phyloP scores from a whole-genome alignment of 2,797 vertebrate genomes.

The Gymnothorax javanicus region DNA sequence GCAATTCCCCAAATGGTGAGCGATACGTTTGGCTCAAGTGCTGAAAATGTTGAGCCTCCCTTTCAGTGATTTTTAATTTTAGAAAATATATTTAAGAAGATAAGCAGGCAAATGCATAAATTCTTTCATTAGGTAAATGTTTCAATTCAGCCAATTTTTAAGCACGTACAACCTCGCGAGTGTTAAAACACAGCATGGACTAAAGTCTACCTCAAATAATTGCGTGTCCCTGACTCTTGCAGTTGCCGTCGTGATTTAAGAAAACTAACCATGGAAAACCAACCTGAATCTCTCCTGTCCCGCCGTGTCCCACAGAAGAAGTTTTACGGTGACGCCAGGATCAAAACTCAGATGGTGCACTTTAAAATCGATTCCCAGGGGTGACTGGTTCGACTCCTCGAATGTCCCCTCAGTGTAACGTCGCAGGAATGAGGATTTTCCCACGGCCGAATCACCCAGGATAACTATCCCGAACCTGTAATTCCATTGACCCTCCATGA shows the following conservation, averaged over 20 bases:
- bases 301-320: conserved; percentile 52
- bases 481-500: conserved; percentile 41
- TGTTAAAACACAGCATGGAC: background rate
- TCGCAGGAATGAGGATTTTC: conserved; percentile 46
- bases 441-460: conserved; percentile 46
- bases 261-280: background rate
- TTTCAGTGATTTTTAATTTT: no score
- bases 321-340: conserved; percentile 42
- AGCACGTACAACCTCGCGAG: background rate
- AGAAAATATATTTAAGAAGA: background rate
- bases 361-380: conserved; percentile 51
- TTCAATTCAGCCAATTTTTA: background rate
- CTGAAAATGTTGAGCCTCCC: background rate
- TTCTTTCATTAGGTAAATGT: background rate
- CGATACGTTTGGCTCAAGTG: background rate
- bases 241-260: background rate
- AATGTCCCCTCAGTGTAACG: conserved; percentile 49
- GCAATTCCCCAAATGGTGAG: background rate
- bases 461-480: conserved; percentile 47
- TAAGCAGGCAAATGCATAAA: background rate
- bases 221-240: background rate
- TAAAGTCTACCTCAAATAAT: background rate
- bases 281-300: conserved; percentile 52
- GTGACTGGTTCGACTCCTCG: conserved; percentile 39
- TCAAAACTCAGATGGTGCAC: conserved; percentile 44